Percentiles rank a stretch among this genome's conserved stretches.
Evolutionary conservation across 2,888 invertebrate genomes (phyloP).

Genomic region (Seira ritae): DNA sequence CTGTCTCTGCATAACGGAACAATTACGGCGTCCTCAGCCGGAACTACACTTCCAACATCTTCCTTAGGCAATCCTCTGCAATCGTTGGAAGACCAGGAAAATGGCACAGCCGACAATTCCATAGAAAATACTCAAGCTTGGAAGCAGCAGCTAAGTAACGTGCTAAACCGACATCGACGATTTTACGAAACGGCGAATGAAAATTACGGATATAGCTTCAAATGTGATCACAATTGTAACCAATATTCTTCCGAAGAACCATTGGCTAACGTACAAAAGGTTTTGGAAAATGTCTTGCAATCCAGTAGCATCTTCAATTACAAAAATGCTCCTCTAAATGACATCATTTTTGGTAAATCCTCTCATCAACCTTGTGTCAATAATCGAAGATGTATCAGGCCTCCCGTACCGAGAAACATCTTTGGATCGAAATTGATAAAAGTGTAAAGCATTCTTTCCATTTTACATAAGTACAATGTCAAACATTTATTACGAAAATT

Average conservation of each 20-base stretch:
- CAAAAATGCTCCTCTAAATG: slow-evolving; percentile 5
- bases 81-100: slow-evolving; percentile 36
- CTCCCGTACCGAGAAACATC: background rate
- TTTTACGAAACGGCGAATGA: slow-evolving; percentile 24
- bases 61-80: background rate
- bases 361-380: background rate
- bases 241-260: slow-evolving; percentile 28
- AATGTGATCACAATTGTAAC: slow-evolving; percentile 27
- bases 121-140: slow-evolving; percentile 1
- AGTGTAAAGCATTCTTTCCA: background rate
- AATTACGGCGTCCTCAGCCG: background rate
- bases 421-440: background rate
- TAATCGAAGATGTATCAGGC: background rate
- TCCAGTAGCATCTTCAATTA: slow-evolving; percentile 59
- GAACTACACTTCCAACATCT: background rate
- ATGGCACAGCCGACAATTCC: slow-evolving; percentile 19
- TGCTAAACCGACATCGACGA: slow-evolving; percentile 13
- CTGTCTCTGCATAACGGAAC: background rate
- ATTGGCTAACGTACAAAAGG: slow-evolving; percentile 23
- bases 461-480: background rate
- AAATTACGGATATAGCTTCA: slow-evolving; percentile 45
- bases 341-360: slow-evolving; percentile 6
- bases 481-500: no score
- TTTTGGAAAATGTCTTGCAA: slow-evolving; percentile 44
- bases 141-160: slow-evolving; percentile 6